Conservation (phyloP, 2,888 invertebrate species). For the Dione juno region DNA sequence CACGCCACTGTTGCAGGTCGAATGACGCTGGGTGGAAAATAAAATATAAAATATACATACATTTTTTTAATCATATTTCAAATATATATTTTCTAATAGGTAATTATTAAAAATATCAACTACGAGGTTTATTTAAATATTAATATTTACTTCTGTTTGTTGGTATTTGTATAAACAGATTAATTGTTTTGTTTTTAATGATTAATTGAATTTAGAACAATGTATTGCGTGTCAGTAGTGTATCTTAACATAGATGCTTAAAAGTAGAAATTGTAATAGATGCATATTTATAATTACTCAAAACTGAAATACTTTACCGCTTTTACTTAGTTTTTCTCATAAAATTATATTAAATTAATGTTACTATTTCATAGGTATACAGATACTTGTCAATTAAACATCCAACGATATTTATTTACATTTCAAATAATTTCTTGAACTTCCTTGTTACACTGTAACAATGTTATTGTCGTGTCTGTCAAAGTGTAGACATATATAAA, state of each 20-base stretch:
- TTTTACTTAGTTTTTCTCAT: too few species aligned
- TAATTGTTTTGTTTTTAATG: too few species aligned
- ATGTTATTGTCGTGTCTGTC: constrained; percentile 18
- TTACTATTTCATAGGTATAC: neutral
- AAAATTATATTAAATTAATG: neutral
- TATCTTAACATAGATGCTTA: neutral
- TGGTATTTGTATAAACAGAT: too few species aligned
- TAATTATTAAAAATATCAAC: too few species aligned
- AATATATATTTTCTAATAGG: too few species aligned
- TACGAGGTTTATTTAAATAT: too few species aligned
- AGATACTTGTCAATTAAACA: neutral
- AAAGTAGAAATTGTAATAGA: neutral
- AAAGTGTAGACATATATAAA: constrained; percentile 20
- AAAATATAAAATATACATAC: neutral
- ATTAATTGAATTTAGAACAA: too few species aligned
- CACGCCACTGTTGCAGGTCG: constrained; percentile 1
- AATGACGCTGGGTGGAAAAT: neutral
- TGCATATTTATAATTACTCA: neutral
- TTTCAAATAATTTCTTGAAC: constrained; percentile 24
- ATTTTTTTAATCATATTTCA: too few species aligned
- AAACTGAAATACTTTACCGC: neutral
- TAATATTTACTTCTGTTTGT: too few species aligned
- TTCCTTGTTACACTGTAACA: constrained; percentile 33
- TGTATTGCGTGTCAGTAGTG: too few species aligned
- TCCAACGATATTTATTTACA: neutral